Evolutionary conservation across 1,140 invertebrate species (phyloP).

Genomic region (Gonatopus flavifemur): DNA sequence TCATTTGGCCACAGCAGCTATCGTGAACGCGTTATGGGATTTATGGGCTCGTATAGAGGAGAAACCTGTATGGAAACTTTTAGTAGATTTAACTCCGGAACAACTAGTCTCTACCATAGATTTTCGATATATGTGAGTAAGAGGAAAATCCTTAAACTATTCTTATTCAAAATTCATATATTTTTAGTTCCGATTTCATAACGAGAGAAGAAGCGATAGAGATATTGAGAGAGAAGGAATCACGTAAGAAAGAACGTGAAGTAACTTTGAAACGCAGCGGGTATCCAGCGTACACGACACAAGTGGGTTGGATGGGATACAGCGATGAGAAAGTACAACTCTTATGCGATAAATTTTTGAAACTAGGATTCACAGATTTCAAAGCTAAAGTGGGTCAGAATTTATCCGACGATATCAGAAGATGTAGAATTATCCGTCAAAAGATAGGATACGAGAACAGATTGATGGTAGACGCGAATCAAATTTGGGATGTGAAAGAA

Average conservation of each 20-base stretch:
- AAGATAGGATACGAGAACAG: slow-evolving; percentile 75
- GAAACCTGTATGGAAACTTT: slow-evolving; percentile 86
- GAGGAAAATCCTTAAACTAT: slow-evolving; percentile 1
- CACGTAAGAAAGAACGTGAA: slow-evolving; percentile 64
- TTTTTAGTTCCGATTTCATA: slow-evolving; percentile 74
- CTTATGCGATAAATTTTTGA: slow-evolving; percentile 73
- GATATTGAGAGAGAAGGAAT: slow-evolving; percentile 66
- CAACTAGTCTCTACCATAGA: slow-evolving; percentile 82
- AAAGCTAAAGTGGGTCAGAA: slow-evolving; percentile 88
- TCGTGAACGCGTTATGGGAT: slow-evolving; percentile 90
- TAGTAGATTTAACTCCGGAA: slow-evolving; percentile 82
- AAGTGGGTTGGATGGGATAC: slow-evolving; percentile 83
- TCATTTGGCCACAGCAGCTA: slow-evolving; percentile 84
- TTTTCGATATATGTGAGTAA: slow-evolving; percentile 77
- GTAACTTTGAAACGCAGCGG: slow-evolving; percentile 63
- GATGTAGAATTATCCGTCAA: slow-evolving; percentile 71
- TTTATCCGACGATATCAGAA: slow-evolving; percentile 74
- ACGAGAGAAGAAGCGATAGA: slow-evolving; percentile 79
- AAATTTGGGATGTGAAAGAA: slow-evolving; percentile 84
- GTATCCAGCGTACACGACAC: slow-evolving; percentile 79
- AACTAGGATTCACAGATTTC: slow-evolving; percentile 77
- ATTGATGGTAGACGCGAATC: slow-evolving; percentile 90
- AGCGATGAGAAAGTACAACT: slow-evolving; percentile 67
- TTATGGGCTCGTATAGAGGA: slow-evolving; percentile 81
- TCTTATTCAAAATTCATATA: slow-evolving; percentile 1